A percentile compares a stretch with the other conserved stretches of the same genome.
phyloP scores from a whole-genome alignment of 2,888 invertebrate genomes.

The Patella depressa region DNA sequence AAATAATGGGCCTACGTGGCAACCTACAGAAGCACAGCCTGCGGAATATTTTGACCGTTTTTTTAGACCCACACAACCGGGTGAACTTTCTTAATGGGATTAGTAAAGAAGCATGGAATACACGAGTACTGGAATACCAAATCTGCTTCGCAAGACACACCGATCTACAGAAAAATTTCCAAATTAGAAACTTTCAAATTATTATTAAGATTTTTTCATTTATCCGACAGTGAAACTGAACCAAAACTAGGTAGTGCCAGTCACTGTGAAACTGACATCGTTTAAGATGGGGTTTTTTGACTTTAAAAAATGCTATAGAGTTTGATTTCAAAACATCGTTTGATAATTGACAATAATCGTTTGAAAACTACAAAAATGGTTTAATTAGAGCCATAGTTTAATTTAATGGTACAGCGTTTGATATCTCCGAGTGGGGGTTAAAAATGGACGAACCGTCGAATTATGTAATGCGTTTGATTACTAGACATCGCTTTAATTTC shows the following conservation, averaged over 20 bases:
- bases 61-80: neutral
- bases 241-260: neutral
- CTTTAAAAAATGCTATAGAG: no score
- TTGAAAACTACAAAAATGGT: no score
- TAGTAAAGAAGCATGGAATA: slow-evolving; percentile 3
- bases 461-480: no score
- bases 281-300: no score
- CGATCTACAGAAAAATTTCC: slow-evolving; percentile 3
- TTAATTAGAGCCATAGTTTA: no score
- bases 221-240: neutral
- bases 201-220: neutral
- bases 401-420: no score
- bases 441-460: no score
- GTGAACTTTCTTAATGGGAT: neutral
- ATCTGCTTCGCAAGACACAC: neutral
- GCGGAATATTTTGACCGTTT: neutral
- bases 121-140: neutral
- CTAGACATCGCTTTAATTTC: no score
- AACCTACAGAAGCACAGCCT: neutral
- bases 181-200: slow-evolving; percentile 12
- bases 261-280: no score
- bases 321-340: no score
- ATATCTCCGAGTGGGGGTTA: no score
- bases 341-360: no score
- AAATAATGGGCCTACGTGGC: neutral